Evolutionary conservation across 2,888 invertebrate species (phyloP), one percentile per base, ranked within the genome.

Genomic region (Eupithecia tripunctaria): DNA sequence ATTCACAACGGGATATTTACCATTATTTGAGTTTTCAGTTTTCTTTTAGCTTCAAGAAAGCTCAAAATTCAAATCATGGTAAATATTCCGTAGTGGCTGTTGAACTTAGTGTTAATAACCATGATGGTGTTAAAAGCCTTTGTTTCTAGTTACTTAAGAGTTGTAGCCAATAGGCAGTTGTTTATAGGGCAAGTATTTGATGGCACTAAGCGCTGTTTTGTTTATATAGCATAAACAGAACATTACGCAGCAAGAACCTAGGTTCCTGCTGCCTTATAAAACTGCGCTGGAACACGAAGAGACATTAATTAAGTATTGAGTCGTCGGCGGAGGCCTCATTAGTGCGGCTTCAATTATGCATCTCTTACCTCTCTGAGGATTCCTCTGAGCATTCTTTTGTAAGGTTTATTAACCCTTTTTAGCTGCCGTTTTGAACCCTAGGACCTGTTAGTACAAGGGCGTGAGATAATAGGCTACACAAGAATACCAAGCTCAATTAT

Each of bases 271-370:
- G 60, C 21, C 18, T 18, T 29, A 7, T 10, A 60, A 29, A 15
- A 15, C 15, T 18, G 60, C 60, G 60, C 27, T 25, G 5, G 60
- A 29, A 29, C 18, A 60, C 27, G 60, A 60, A 27, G 56, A 29
- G 68, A 29, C 21, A 60, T 71, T 62, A 68, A 71, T 71, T 65
- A 68, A 66, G 70, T 47, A 75, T 72, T 71, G 67, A 72, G 15
- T 68, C 47, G 63, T 62, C 63, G 68, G 43, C 68, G 68, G 67
- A 64, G 51, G 59, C 67, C 72, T 72, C 70, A 68, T 75, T 72
- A 70, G 72, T 51, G 66, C 41, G 25, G 51, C 68, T 64, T 72
- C 47, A 68, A 72, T 72, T 64, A 65, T 72, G 67, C 65, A 72
- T 68, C 38, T 60, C 41, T 63, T 64, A 64, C 32, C 15, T n/a